Percentiles rank a stretch among this genome's conserved stretches.
These are phyloP conservation scores for Amniataba percoides DNA, from an alignment of 2,797 vertebrate species.

Conservation along the genomic window DNA sequence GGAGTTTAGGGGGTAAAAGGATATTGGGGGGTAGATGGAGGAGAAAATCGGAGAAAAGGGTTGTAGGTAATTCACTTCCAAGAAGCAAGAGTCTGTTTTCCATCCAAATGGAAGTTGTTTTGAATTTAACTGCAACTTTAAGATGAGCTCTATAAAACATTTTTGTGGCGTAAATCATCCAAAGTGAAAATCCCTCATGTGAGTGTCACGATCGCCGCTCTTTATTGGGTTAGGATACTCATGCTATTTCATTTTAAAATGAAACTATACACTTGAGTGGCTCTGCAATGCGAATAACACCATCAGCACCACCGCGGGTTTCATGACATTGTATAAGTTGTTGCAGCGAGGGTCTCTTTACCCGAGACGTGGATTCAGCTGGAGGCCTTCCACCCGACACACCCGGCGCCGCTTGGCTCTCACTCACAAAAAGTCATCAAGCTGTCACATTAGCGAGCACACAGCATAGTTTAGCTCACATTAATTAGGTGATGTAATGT, in stretches of 20 bases:
- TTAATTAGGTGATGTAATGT: constrained; percentile 79
- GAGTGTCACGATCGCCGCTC: constrained; percentile 12
- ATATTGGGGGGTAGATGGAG: constrained; percentile 21
- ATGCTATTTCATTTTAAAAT: constrained; percentile 40
- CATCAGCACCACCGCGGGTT: constrained; percentile 26
- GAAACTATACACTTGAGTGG: constrained; percentile 24
- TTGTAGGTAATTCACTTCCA: constrained; percentile 63
- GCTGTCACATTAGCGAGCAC: constrained; percentile 63
- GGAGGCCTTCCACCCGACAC: constrained; percentile 57
- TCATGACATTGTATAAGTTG: constrained; percentile 19
- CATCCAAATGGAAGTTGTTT: constrained; percentile 67
- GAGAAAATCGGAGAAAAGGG: constrained; percentile 19
- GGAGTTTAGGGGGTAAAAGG: constrained; percentile 45
- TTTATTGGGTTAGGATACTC: constrained; percentile 41
- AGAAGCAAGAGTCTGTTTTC: constrained; percentile 74
- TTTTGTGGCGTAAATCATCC: constrained; percentile 42
- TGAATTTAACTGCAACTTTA: constrained; percentile 48
- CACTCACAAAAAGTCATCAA: constrained; percentile 55
- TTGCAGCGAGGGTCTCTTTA: constrained; percentile 28
- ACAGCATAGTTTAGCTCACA: constrained; percentile 46
- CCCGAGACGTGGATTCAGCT: constrained; percentile 26
- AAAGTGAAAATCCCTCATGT: constrained; percentile 24
- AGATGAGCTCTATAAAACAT: constrained; percentile 58
- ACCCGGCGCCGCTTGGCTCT: constrained; percentile 47
- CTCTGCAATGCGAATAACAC: constrained; percentile 24